These are phyloP conservation scores for Scytalopus superciliaris DNA, from an alignment of 2,113 vertebrate genomes.

Conservation along the genomic window DNA sequence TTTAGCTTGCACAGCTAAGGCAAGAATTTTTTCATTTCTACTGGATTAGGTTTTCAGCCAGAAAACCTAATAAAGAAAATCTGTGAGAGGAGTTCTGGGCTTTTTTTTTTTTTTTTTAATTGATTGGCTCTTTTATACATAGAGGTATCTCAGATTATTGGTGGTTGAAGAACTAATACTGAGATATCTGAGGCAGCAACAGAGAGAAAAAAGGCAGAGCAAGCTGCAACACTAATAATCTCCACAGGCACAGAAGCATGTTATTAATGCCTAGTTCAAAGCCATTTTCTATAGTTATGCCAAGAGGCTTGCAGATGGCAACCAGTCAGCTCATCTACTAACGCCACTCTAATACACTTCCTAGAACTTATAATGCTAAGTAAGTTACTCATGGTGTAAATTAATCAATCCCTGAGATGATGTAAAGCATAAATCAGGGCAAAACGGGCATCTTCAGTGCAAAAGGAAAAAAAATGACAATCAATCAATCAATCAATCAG, in stretches of 20 bases:
- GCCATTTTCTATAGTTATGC: neutral
- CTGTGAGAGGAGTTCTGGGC: neutral
- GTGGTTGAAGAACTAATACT: neutral
- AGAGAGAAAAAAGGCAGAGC: neutral
- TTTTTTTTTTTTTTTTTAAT: neutral
- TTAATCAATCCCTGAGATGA: neutral
- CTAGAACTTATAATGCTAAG: neutral
- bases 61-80: slow-evolving; percentile 4
- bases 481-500: neutral
- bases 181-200: neutral
- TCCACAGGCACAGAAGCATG: neutral
- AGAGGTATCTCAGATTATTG: neutral
- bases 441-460: neutral
- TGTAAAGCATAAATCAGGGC: neutral
- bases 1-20: neutral
- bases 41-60: neutral
- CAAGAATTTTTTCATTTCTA: neutral
- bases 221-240: neutral
- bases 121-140: neutral
- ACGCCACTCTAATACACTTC: neutral
- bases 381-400: neutral
- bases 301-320: neutral
- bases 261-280: neutral
- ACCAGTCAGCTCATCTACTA: neutral
- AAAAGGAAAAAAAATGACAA: neutral